Base-by-base conservation (phyloP, 2,113 vertebrate species). In the Lonchura striata region DNA sequence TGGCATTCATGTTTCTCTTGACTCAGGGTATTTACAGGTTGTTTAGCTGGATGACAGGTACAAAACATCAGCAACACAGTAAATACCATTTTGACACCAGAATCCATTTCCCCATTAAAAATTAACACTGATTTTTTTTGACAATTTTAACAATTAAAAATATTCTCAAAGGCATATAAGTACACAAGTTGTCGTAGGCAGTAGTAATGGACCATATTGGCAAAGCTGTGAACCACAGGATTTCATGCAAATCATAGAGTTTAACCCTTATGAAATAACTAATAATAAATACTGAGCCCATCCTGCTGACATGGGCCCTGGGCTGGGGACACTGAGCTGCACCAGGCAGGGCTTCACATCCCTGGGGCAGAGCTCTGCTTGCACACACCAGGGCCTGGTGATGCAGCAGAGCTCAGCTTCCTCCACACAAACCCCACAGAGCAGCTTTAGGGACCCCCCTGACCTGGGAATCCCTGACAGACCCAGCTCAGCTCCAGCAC, bases 151-250 rank as follows among this genome's bases (percentile, higher is more conserved):
- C 92, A 95, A 91, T 95, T 93, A 78, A 95, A 95, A 95, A 92
- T 37, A 64, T 82, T 92, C 90, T 90, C 72, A 41, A 92, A 97
- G 96, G 97, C 96, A 84, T 89, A 9, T 53, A 88, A 93, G 92
- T 93, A 96, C 86, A 96, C 75, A 54, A 75, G 89, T 95, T 97
- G 96, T 96, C 68, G 61, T 97, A 95, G 96, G 94, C 96, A 97
- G 95, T 95, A 93, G 93, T 79, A 47, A 95, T 25, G 39, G 86
- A 95, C 97, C 95, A 92, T 80, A 54, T 79, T 95, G 96, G 96
- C 96, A 95, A 95, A 95, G 94, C 80, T 91, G 92, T 84, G 94
- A 92, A 93, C 95, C 86, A 76, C 94, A 94, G 74, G 69, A 92
- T 75, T 88, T 76, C 70, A 86, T 57, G 79, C 92, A 91, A 82